These are phyloP conservation scores for Aldrovandia affinis DNA, from an alignment of 2,797 vertebrate genomes.

Conservation along the genomic window DNA sequence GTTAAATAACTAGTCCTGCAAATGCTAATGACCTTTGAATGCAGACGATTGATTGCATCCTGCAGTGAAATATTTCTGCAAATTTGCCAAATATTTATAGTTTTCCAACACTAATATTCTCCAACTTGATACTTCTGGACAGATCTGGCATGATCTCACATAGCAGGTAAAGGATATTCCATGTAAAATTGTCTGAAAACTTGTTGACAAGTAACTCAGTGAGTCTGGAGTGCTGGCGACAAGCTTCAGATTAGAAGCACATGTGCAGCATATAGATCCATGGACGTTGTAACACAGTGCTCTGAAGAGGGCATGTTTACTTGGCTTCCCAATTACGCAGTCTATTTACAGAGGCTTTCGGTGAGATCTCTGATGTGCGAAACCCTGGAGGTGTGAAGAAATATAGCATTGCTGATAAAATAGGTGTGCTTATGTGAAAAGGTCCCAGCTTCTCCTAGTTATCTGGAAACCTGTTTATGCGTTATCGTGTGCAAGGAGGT, in stretches of 20 bases:
- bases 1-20: neutral
- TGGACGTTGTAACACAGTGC: neutral
- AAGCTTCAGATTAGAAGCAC: slow-evolving; percentile 31
- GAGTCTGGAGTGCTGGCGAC: slow-evolving; percentile 28
- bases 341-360: neutral
- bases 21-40: neutral
- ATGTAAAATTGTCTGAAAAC: slow-evolving; percentile 28
- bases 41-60: neutral
- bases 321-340: neutral
- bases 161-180: slow-evolving; percentile 19
- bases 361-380: neutral
- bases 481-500: neutral
- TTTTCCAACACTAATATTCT: neutral
- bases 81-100: neutral
- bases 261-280: slow-evolving; percentile 19
- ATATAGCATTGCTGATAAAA: neutral
- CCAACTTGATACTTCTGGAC: neutral
- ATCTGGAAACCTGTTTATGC: neutral
- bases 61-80: neutral
- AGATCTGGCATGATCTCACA: slow-evolving; percentile 1
- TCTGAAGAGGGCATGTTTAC: slow-evolving; percentile 14
- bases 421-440: neutral
- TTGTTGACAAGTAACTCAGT: slow-evolving; percentile 30
- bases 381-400: neutral
- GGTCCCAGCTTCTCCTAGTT: neutral